Evolutionary conservation across 2,888 invertebrate species (phyloP), one percentile per base, ranked within the genome.

Genomic region (Scaptomyza tumidula): DNA sequence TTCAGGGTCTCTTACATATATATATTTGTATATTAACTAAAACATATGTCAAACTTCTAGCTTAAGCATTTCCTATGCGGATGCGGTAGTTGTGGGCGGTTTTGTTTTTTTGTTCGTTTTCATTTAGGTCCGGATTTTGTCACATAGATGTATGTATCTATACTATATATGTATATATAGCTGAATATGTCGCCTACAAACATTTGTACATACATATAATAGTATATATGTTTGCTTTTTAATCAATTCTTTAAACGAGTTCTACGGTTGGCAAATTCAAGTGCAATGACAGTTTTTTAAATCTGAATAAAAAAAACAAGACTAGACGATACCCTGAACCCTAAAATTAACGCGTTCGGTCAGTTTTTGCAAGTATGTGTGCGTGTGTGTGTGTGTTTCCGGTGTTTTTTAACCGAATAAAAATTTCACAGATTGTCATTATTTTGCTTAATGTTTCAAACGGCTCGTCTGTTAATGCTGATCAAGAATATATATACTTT

Each of bases 251-350:
- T 35, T 1, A 58, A 48, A 63, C 57, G 13, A 7, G 65, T 65
- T 60, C 16, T 55, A 19, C 49, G 31, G 16, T 16, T 50, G 50
- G 50, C 39, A 65, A 76, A 54, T 71, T 79, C 76, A 88, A 76
- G 80, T 76, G 76, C 85, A 88, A 84, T 86, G 74, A 66, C 81
- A 80, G 62, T 19, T 19, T 19, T 19, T 19, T 19, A 49, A 16
- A 59, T 1, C 39, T 16, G 16, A 41, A 41, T 16, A 19, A 43
- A 39, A 35, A 33, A 53, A 13, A 31, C 6, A 31, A 45, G 19
- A 19, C 19, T 19, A 19, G 19, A 19, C 1, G 19, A 19, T 19
- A 19, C 19, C 19, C 19, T 19, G 19, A 19, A 19, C 19, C 19
- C 19, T 19, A 19, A 1, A 19, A 1, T 19, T 19, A 19, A 2